These are phyloP conservation scores for Macrotis lagotis DNA, from an alignment of 2,113 vertebrate species.

Conservation along the genomic window DNA sequence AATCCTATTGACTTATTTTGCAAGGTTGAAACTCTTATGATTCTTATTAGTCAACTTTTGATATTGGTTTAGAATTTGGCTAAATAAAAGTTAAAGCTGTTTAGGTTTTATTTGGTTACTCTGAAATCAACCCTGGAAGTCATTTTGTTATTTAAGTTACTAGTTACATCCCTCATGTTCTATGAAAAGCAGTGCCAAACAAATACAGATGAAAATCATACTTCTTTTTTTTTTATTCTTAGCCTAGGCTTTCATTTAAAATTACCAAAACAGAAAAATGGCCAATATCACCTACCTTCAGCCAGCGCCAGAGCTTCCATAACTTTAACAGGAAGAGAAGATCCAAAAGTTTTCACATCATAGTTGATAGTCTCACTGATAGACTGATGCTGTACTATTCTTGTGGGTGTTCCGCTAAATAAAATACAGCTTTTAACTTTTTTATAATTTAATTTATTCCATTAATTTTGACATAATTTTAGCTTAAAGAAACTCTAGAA, in stretches of 20 bases:
- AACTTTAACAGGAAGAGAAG: slow-evolving; percentile 95
- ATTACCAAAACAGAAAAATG: neutral
- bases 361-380: slow-evolving; percentile 89
- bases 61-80: slow-evolving; percentile 20
- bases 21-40: neutral
- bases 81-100: neutral
- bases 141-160: slow-evolving; percentile 17
- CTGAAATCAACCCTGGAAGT: neutral
- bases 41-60: neutral
- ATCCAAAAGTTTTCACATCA: slow-evolving; percentile 93
- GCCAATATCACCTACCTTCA: slow-evolving; percentile 85
- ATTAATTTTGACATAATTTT: slow-evolving; percentile 33
- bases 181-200: slow-evolving; percentile 4
- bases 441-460: neutral
- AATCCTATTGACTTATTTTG: neutral
- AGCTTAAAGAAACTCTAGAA: neutral
- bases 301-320: slow-evolving; percentile 94
- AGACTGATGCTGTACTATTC: slow-evolving; percentile 85
- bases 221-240: neutral
- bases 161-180: neutral
- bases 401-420: slow-evolving; percentile 91
- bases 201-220: neutral
- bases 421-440: slow-evolving; percentile 33
- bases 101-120: neutral
- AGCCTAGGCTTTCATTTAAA: neutral